These are phyloP conservation scores for Romanomermis culicivorax DNA, from an alignment of 2,888 invertebrate genomes.

Conservation along the genomic window DNA sequence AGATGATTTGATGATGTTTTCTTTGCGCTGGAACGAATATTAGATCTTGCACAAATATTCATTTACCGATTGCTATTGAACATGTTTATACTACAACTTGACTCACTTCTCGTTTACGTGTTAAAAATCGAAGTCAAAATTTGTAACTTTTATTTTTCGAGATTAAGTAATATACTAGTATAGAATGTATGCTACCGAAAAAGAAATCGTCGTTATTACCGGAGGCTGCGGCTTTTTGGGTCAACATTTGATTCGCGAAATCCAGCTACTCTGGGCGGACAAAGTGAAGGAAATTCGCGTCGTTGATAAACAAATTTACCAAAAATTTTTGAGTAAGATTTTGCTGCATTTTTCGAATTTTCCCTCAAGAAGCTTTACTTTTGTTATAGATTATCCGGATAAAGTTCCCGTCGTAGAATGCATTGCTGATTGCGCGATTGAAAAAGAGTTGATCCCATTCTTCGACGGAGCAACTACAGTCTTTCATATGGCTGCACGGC, in stretches of 20 bases:
- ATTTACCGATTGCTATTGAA: no score
- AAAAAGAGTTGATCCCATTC: neutral
- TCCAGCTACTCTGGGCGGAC: neutral
- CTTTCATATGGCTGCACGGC: conserved; percentile 3
- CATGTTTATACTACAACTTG: no score
- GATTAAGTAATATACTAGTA: no score
- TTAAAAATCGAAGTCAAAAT: no score
- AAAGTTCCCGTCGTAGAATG: neutral
- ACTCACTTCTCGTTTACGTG: no score
- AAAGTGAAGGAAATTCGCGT: conserved; percentile 1
- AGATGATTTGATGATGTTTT: no score
- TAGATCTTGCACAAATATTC: no score
- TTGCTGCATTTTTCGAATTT: no score
- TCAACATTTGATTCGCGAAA: conserved; percentile 6
- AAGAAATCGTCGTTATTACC: conserved; percentile 1
- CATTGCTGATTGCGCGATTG: neutral
- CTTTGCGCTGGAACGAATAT: no score
- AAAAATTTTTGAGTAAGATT: conserved; percentile 7
- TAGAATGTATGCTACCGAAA: neutral
- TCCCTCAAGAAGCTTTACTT: neutral
- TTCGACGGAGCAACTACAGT: neutral
- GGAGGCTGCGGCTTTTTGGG: conserved; percentile 6
- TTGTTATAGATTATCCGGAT: neutral
- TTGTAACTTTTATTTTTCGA: no score
- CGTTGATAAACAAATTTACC: neutral